phyloP scores from a whole-genome alignment of 2,888 invertebrate genomes.

The Deilephila porcellus region DNA sequence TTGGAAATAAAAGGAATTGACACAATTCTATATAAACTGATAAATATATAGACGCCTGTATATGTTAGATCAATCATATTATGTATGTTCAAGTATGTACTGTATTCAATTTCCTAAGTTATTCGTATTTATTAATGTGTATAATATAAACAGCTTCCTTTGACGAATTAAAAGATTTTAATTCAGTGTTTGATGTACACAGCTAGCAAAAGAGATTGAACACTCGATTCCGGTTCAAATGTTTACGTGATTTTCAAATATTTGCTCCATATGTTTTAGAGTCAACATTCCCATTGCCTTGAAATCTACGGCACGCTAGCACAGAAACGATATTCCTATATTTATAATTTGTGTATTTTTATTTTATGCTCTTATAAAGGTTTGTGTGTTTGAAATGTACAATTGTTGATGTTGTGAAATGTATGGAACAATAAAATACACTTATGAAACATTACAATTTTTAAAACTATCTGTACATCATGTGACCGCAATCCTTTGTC shows the following conservation, averaged over 20 bases:
- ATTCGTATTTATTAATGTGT: no score
- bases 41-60: no score
- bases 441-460: not conserved
- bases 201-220: no score
- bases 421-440: not conserved
- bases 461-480: not conserved
- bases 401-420: conserved; percentile 24
- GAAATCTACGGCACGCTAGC: not conserved
- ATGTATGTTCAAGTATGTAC: no score
- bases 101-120: no score
- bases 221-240: no score
- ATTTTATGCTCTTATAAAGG: not conserved
- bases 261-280: not conserved
- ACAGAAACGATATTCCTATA: not conserved
- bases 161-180: no score
- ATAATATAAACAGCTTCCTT: no score
- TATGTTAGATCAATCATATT: no score
- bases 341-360: not conserved
- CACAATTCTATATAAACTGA: no score
- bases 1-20: no score
- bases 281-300: not conserved
- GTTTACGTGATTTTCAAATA: not conserved
- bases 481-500: not conserved
- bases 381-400: conserved; percentile 22
- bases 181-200: no score